A percentile compares a stretch with the other conserved stretches of the same genome.
These are phyloP conservation scores for Tethea ocularis DNA, from an alignment of 2,888 invertebrate species.

Conservation along the genomic window DNA sequence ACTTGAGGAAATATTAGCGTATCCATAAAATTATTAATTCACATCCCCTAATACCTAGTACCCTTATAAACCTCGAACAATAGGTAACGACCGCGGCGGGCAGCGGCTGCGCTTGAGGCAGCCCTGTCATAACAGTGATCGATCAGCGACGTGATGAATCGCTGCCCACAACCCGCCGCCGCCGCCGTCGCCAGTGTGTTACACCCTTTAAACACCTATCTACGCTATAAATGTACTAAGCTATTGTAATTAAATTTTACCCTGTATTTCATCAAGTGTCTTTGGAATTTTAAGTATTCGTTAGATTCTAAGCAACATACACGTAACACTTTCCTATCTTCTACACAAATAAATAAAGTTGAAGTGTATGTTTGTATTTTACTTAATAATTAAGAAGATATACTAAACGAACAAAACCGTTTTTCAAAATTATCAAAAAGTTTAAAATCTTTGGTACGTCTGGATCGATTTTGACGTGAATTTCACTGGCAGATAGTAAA, in stretches of 20 bases:
- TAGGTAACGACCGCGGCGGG: constrained; percentile 23
- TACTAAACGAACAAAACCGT: no score
- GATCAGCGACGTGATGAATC: constrained; percentile 60
- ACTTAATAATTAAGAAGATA: no score
- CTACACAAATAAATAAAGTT: no score
- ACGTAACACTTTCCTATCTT: no score
- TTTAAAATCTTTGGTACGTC: no score
- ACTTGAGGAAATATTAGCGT: background rate
- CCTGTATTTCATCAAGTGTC: no score
- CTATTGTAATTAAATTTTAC: background rate
- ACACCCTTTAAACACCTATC: background rate
- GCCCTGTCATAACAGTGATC: constrained; percentile 70
- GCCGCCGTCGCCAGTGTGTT: background rate
- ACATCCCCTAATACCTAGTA: constrained; percentile 12
- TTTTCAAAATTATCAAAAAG: no score
- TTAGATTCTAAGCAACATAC: no score
- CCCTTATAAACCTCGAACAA: constrained; percentile 48
- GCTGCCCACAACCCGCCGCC: constrained; percentile 20
- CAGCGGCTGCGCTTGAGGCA: constrained; percentile 26
- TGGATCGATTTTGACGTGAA: no score
- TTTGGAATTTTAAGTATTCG: no score
- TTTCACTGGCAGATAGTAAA: no score
- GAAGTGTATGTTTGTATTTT: no score
- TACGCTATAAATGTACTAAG: background rate
- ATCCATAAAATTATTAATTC: background rate